A percentile compares a stretch with the other conserved stretches of the same genome.
Conservation (phyloP, 2,113 vertebrate species). For the Prionailurus bengalensis region DNA sequence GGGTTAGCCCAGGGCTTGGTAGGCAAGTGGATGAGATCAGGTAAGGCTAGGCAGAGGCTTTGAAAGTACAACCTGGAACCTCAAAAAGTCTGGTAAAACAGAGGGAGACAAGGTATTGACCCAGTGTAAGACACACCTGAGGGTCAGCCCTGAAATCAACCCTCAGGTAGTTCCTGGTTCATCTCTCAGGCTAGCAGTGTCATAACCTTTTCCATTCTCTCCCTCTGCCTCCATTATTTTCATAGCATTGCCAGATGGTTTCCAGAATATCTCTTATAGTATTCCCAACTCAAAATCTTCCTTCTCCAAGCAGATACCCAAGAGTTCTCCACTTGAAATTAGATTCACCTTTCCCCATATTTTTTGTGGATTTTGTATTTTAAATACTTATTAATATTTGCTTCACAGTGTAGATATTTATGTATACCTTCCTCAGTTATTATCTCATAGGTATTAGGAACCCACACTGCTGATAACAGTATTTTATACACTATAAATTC, state of each 20-base stretch:
- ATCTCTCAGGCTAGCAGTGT: neutral
- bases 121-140: neutral
- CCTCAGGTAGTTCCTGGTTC: neutral
- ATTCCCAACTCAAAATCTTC: neutral
- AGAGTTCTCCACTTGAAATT: constrained; percentile 23
- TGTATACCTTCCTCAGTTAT: neutral
- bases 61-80: neutral
- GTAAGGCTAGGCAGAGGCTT: neutral
- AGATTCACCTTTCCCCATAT: constrained; percentile 14
- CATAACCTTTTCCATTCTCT: neutral
- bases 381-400: constrained; percentile 42
- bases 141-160: neutral
- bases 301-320: constrained; percentile 40
- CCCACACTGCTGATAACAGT: neutral
- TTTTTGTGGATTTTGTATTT: constrained; percentile 22
- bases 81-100: neutral
- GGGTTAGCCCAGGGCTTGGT: neutral
- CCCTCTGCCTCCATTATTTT: neutral
- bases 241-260: neutral
- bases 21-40: neutral
- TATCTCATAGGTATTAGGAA: neutral
- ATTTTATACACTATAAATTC: neutral
- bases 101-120: neutral
- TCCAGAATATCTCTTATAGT: neutral
- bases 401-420: neutral